A percentile compares a stretch with the other conserved stretches of the same genome.
These are phyloP conservation scores for Origma solitaria DNA, from an alignment of 2,113 vertebrate genomes.

Conservation along the genomic window DNA sequence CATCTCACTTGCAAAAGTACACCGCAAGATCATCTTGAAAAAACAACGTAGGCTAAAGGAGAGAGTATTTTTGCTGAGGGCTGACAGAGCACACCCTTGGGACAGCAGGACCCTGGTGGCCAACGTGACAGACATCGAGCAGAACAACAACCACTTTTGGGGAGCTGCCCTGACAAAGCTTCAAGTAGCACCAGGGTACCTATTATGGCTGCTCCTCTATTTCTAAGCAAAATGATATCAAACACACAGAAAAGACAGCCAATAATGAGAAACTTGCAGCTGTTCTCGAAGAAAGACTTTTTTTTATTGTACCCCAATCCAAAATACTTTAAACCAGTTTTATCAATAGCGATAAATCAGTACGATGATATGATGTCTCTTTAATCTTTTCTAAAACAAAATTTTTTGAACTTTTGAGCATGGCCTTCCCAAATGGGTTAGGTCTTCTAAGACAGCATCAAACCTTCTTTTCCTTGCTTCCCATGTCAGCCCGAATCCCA, in stretches of 20 bases:
- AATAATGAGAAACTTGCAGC: conserved; percentile 67
- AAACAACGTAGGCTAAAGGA: not conserved
- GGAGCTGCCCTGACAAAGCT: conserved; percentile 55
- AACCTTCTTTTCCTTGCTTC: conserved; percentile 80
- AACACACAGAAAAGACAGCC: conserved; percentile 51
- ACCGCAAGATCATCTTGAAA: not conserved
- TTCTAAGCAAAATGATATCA: conserved; percentile 63
- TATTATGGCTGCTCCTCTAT: conserved; percentile 51
- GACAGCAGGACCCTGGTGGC: not conserved
- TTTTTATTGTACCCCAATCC: conserved; percentile 67
- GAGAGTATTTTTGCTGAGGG: not conserved
- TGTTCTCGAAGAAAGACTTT: conserved; percentile 65
- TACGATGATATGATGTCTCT: conserved; percentile 68
- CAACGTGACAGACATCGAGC: not conserved
- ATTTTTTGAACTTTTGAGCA: conserved; percentile 76
- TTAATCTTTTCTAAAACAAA: conserved; percentile 79
- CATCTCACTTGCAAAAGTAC: not conserved
- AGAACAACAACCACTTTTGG: conserved; percentile 40
- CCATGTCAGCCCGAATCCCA: conserved; percentile 76
- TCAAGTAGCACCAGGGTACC: conserved; percentile 46
- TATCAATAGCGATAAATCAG: conserved; percentile 75
- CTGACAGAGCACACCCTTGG: not conserved
- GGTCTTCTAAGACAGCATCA: conserved; percentile 80
- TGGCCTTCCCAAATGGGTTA: conserved; percentile 77
- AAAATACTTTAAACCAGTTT: conserved; percentile 73